phyloP scores from a whole-genome alignment of 1,140 invertebrate species.

The Drosophila nasuta region DNA sequence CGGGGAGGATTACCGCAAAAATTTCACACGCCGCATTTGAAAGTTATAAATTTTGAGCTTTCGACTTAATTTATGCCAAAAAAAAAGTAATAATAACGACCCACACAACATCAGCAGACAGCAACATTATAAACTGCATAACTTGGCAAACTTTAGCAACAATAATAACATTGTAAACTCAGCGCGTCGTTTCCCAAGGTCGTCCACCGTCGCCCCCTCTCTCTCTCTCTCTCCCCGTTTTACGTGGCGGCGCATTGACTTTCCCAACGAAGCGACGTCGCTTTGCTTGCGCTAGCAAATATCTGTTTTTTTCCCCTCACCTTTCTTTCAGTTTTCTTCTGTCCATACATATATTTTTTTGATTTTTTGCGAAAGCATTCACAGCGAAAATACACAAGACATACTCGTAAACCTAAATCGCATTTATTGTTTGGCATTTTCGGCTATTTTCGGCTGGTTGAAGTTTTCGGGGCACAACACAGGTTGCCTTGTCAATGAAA shows the following conservation, averaged over 20 bases:
- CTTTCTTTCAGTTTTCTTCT: slow-evolving; percentile 9
- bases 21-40: slow-evolving; percentile 73
- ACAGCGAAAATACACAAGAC: slow-evolving; percentile 46
- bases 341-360: slow-evolving; percentile 8
- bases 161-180: slow-evolving; percentile 59
- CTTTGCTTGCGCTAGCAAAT: slow-evolving; percentile 64
- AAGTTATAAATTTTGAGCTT: slow-evolving; percentile 71
- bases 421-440: slow-evolving; percentile 68
- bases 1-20: slow-evolving; percentile 49
- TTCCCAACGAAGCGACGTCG: slow-evolving; percentile 57
- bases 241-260: slow-evolving; percentile 46
- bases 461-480: slow-evolving; percentile 31
- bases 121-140: slow-evolving; percentile 65
- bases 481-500: slow-evolving; percentile 79
- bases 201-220: slow-evolving; percentile 29
- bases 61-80: slow-evolving; percentile 60
- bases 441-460: slow-evolving; percentile 36
- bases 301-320: slow-evolving; percentile 14
- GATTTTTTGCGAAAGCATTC: slow-evolving; percentile 18
- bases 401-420: slow-evolving; percentile 62
- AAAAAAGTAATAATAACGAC: slow-evolving; percentile 40
- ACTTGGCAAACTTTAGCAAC: slow-evolving; percentile 71
- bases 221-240: background rate
- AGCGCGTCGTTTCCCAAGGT: slow-evolving; percentile 65
- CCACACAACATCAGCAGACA: slow-evolving; percentile 42